These are phyloP conservation scores for Otus sunia DNA, from an alignment of 2,113 vertebrate genomes.

Conservation along the genomic window DNA sequence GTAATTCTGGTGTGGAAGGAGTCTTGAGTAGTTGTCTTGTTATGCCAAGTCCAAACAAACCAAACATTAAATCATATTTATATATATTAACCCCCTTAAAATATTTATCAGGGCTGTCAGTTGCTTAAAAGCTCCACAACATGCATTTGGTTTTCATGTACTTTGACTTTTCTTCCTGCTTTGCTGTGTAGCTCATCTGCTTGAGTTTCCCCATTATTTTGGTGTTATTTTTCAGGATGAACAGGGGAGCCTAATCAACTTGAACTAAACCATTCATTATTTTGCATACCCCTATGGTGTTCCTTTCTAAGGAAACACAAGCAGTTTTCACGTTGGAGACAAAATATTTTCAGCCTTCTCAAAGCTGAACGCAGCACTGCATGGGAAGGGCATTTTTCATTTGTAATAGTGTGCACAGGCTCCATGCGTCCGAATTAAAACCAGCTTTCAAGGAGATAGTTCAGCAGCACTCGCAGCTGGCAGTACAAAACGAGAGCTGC, in stretches of 20 bases:
- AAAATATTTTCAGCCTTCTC: not conserved
- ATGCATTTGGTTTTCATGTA: not conserved
- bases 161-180: not conserved
- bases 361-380: not conserved
- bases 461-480: not conserved
- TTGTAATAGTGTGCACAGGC: not conserved
- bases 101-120: not conserved
- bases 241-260: not conserved
- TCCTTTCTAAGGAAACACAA: not conserved
- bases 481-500: not conserved
- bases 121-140: not conserved
- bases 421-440: not conserved
- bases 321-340: not conserved
- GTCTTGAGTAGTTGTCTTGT: not conserved
- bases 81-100: not conserved
- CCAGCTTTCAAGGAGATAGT: not conserved
- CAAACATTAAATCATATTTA: accelerated
- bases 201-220: not conserved
- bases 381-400: not conserved
- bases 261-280: not conserved
- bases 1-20: not conserved
- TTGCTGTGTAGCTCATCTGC: not conserved
- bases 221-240: not conserved
- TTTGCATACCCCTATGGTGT: not conserved
- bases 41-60: not conserved